Conservation (phyloP, 2,113 vertebrate genomes). For the Nesoenas mayeri region DNA sequence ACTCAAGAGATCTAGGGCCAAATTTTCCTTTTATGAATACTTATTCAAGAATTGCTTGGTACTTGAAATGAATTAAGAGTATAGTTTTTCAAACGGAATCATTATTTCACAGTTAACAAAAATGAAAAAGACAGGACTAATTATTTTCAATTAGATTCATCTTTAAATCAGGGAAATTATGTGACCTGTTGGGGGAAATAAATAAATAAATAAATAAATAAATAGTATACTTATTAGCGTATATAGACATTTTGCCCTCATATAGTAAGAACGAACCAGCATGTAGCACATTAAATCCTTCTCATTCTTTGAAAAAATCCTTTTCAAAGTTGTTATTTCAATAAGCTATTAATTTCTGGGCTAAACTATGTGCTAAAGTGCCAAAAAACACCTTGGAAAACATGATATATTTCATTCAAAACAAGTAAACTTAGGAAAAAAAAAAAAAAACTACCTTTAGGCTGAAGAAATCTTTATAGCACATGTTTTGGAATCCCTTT, state of each 20-base stretch:
- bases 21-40: neutral
- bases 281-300: conserved; percentile 1
- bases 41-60: neutral
- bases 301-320: neutral
- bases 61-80: neutral
- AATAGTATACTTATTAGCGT: neutral
- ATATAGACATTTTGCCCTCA: neutral
- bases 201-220: neutral
- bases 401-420: conserved; percentile 10
- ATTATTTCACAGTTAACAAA: neutral
- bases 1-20: neutral
- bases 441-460: neutral
- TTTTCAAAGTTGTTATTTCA: conserved; percentile 25
- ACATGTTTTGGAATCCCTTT: neutral
- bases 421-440: neutral
- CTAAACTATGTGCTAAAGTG: conserved; percentile 7
- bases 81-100: neutral
- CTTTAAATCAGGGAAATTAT: neutral
- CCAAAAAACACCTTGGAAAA: neutral
- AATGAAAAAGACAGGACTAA: neutral
- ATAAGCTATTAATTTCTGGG: neutral
- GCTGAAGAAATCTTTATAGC: neutral
- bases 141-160: neutral
- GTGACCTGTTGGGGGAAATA: neutral
- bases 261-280: neutral